phyloP scores from a whole-genome alignment of 2,797 vertebrate species.

The Dromococcyx pavoninus region DNA sequence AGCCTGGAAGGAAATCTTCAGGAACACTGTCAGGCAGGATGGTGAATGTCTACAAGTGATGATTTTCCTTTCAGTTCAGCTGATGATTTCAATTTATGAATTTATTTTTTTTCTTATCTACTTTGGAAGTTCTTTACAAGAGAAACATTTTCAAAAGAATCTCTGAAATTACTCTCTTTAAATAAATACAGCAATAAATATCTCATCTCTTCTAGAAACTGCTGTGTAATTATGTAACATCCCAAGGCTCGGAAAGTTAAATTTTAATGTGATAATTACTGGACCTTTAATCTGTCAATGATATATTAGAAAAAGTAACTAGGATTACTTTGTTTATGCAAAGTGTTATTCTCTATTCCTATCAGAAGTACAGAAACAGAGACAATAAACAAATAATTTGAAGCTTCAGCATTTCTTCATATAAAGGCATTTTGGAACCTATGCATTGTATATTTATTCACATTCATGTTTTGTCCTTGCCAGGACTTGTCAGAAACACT shows the following conservation, averaged over 20 bases:
- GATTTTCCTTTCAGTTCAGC: not conserved
- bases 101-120: not conserved
- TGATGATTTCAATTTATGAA: not conserved
- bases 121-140: not conserved
- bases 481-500: not conserved
- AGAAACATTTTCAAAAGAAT: not conserved
- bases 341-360: not conserved
- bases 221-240: not conserved
- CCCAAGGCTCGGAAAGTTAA: not conserved
- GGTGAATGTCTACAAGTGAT: not conserved
- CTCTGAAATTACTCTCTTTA: not conserved
- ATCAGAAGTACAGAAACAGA: not conserved
- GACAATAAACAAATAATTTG: not conserved
- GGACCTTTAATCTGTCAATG: not conserved
- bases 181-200: not conserved
- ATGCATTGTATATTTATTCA: not conserved
- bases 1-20: not conserved
- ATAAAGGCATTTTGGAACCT: not conserved
- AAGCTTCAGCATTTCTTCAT: not conserved
- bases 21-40: not conserved
- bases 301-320: not conserved
- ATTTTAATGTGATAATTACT: not conserved
- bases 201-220: not conserved
- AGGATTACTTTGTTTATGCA: not conserved
- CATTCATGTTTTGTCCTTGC: not conserved